Conservation (phyloP, 2,797 vertebrate species). For the Tolypeutes matacus region DNA sequence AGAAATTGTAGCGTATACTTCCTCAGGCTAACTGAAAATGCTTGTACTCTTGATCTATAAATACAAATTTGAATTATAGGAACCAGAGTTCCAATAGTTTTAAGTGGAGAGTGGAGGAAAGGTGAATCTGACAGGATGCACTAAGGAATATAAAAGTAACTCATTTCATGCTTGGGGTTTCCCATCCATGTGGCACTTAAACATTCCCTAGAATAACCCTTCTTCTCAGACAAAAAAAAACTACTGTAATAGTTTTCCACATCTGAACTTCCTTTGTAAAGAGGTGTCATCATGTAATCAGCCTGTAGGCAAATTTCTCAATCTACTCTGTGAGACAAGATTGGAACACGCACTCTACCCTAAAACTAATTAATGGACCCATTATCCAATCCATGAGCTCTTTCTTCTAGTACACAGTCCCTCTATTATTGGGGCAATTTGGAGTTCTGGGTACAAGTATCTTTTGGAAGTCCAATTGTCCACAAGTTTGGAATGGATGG, state of each 20-base stretch:
- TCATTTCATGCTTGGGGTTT: background rate
- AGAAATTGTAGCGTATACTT: background rate
- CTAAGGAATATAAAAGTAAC: background rate
- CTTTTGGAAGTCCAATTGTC: background rate
- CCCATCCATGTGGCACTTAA: conserved; percentile 26
- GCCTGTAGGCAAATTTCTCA: background rate
- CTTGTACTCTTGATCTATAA: background rate
- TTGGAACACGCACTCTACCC: background rate
- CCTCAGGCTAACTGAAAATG: background rate
- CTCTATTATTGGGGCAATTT: background rate
- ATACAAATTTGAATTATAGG: background rate
- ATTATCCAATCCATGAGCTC: background rate
- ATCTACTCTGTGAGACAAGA: background rate
- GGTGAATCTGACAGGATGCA: background rate
- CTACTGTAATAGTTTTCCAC: conserved; percentile 11
- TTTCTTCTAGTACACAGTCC: background rate
- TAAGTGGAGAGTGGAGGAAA: background rate
- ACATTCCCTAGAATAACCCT: background rate
- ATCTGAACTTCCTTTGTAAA: background rate
- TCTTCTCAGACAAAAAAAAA: conserved; percentile 1
- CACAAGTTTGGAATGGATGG: background rate
- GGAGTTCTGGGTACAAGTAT: background rate
- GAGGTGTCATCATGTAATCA: background rate
- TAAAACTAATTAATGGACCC: background rate
- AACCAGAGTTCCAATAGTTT: background rate